phyloP scores from a whole-genome alignment of 2,888 invertebrate species.

The Ochlodes sylvanus region DNA sequence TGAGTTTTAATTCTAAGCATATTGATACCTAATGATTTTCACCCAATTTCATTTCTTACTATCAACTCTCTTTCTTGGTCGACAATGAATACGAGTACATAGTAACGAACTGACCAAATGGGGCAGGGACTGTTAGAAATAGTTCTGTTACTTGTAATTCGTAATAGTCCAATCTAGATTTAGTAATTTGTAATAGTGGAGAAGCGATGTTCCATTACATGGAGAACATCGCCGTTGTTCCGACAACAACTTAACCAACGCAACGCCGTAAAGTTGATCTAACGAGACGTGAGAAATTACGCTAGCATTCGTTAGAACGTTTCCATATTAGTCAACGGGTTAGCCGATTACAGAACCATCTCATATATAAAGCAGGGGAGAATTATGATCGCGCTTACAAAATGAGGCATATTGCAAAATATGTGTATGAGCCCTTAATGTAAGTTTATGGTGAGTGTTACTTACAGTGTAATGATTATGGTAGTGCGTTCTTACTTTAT shows the following conservation, averaged over 20 bases:
- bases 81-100: too few relatives aligned
- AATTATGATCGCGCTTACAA: constrained; percentile 22
- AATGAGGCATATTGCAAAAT: constrained; percentile 29
- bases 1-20: too few relatives aligned
- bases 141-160: too few relatives aligned
- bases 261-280: constrained; percentile 27
- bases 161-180: too few relatives aligned
- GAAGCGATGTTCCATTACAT: too few relatives aligned
- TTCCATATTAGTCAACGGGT: constrained; percentile 32
- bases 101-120: too few relatives aligned
- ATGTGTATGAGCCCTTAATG: constrained; percentile 34
- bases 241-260: not conserved
- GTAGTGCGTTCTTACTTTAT: not conserved
- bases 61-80: too few relatives aligned
- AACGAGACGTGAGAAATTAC: constrained; percentile 38
- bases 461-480: constrained; percentile 20
- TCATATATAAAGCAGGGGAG: constrained; percentile 23
- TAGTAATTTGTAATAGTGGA: too few relatives aligned
- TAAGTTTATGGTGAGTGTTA: constrained; percentile 28
- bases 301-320: constrained; percentile 23
- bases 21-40: too few relatives aligned
- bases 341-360: constrained; percentile 19
- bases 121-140: too few relatives aligned
- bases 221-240: not conserved
- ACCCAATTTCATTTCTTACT: too few relatives aligned